These are phyloP conservation scores for Rotaria magnacalcarata DNA, from an alignment of 2,888 invertebrate species.

Conservation along the genomic window DNA sequence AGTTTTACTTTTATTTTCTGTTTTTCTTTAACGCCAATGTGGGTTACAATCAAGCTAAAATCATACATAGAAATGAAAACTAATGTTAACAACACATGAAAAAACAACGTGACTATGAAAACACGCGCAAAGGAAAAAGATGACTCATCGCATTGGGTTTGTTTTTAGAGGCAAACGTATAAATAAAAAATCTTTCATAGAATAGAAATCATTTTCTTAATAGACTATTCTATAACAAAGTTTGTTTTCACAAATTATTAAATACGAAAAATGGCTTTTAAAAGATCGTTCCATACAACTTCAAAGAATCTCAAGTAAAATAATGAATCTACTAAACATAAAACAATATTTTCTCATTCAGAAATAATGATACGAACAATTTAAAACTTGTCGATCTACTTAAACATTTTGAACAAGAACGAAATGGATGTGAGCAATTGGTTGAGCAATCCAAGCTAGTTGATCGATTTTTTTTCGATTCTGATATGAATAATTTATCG, in stretches of 20 bases:
- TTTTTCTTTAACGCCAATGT: too few species aligned
- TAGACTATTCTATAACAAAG: too few species aligned
- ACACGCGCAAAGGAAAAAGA: not conserved
- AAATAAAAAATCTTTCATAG: too few species aligned
- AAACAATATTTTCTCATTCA: not conserved
- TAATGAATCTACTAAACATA: not conserved
- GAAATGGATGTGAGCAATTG: constrained; percentile 10
- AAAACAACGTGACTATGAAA: too few species aligned
- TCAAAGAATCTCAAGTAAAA: not conserved
- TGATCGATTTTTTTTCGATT: not conserved
- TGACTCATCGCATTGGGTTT: not conserved
- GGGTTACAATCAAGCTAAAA: too few species aligned
- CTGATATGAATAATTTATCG: not conserved
- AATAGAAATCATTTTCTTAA: too few species aligned
- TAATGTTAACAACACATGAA: too few species aligned
- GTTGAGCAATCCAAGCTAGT: not conserved
- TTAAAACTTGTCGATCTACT: not conserved
- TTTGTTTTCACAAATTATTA: too few species aligned
- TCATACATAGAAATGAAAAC: too few species aligned
- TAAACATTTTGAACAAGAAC: not conserved
- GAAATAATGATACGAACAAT: not conserved
- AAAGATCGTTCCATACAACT: too few species aligned
- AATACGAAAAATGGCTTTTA: too few species aligned
- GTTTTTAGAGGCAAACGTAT: not conserved
- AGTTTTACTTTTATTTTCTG: too few species aligned